Evolutionary conservation across 2,888 invertebrate genomes (phyloP), one percentile per base, ranked within the genome.

Genomic region (Campopleginae sp.): DNA sequence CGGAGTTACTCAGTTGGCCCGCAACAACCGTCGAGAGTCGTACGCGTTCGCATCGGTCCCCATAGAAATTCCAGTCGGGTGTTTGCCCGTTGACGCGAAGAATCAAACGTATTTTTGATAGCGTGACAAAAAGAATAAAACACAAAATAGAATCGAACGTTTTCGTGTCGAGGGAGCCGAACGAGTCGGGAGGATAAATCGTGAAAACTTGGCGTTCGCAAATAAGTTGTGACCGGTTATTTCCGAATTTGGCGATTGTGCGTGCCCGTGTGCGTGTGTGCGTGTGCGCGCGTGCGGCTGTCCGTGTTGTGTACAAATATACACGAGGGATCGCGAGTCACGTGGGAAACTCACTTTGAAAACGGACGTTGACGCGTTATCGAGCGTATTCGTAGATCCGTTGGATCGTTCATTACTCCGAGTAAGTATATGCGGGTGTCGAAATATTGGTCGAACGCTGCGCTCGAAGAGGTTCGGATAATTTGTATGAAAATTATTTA

Each of bases 1-100:
- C n/a, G n/a, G n/a, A n/a, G n/a, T 27, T 42, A 46, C 44, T 82
- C 85, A 85, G 85, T 85, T 65, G 23, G 61, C 76, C 75, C 79
- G 76, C 61, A 71, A 61, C 61, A 71, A 61, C 82, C 79, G 82
- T 82, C 38, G 38, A 58, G 82, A 82, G 23, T 61, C 75, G 76
- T 72, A 38, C 42, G 76, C 27, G 27, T 63, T 42, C 31, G 46
- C 10, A 4, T 42, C 8, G 14, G 12, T 42, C 10, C 17, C 10
- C 17, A 61, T 27, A 33, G 19, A 44, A 42, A 33, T 48, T 71
- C 38, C 31, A 48, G 4, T 19, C 38, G 17, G 7, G 19, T 61
- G 61, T 8, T 23, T 19, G 44, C 46, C 46, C 14, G 4, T 38
- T 44, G 12, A 27, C 44, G n/a, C 38, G 3, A 31, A 42, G 23